phyloP scores from a whole-genome alignment of 2,113 vertebrate genomes.

The Ciconia maguari region DNA sequence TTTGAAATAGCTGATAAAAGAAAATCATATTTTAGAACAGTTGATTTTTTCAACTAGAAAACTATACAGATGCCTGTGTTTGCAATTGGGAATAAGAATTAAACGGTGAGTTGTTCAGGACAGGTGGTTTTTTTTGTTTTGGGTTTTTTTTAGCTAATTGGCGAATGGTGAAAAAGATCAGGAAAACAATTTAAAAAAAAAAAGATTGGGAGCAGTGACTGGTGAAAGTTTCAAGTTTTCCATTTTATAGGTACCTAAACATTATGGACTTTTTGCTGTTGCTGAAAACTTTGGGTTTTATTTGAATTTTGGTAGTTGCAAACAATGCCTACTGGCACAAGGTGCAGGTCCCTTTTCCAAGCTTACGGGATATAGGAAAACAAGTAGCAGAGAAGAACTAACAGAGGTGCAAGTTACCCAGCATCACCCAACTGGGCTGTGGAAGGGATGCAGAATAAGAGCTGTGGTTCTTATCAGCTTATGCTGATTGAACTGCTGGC shows the following conservation, averaged over 20 bases:
- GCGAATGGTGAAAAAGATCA: neutral
- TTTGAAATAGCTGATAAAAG: neutral
- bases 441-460: neutral
- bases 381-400: neutral
- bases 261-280: neutral
- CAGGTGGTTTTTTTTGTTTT: neutral
- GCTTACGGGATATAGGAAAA: neutral
- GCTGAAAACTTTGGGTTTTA: neutral
- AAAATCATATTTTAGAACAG: neutral
- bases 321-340: neutral
- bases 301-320: neutral
- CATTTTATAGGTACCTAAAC: neutral
- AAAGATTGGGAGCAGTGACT: fast-evolving
- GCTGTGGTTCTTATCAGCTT: neutral
- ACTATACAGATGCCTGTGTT: neutral
- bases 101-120: neutral
- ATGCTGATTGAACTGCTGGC: neutral
- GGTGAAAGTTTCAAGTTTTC: neutral
- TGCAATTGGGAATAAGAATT: neutral
- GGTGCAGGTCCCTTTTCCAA: neutral
- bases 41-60: neutral
- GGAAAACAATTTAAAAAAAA: neutral
- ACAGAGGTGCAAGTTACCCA: neutral
- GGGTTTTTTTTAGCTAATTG: neutral
- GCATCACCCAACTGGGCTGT: neutral